Percentiles rank a stretch among this genome's conserved stretches.
phyloP scores from a whole-genome alignment of 1,140 invertebrate species.

The Batillaria attramentaria region DNA sequence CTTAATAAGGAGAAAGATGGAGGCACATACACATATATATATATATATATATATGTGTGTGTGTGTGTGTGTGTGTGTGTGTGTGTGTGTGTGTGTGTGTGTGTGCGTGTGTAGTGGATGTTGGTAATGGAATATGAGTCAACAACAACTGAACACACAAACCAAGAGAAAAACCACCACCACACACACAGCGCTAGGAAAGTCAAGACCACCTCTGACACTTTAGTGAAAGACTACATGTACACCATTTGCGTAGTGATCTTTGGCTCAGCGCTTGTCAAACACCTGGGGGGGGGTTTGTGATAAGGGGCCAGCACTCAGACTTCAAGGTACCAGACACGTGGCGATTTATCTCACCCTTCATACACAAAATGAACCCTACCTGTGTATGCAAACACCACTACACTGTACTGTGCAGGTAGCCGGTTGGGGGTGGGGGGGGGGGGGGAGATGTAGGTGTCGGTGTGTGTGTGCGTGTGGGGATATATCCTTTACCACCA shows the following conservation, averaged over 20 bases:
- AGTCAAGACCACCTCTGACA: neutral
- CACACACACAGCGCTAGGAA: neutral
- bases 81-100: neutral
- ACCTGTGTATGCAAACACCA: too few relatives aligned
- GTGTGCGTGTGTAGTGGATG: neutral
- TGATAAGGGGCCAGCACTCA: too few relatives aligned
- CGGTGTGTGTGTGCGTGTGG: too few relatives aligned
- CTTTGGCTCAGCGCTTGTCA: neutral
- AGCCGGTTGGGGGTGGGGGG: too few relatives aligned
- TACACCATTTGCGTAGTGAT: neutral
- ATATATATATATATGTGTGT: neutral
- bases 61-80: slow-evolving; percentile 9
- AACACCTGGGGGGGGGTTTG: neutral
- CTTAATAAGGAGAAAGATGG: too few relatives aligned
- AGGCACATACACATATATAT: neutral
- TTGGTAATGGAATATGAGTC: neutral
- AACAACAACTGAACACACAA: neutral
- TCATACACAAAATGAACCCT: too few relatives aligned
- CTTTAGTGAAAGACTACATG: neutral
- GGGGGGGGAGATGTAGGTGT: too few relatives aligned
- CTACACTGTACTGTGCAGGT: too few relatives aligned
- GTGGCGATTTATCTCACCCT: too few relatives aligned
- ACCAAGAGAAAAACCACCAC: neutral
- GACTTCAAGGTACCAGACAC: too few relatives aligned
- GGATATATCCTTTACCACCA: too few relatives aligned